Evolutionary conservation across 1,140 invertebrate genomes (phyloP).

Genomic region (Zeugodacus cucurbitae): DNA sequence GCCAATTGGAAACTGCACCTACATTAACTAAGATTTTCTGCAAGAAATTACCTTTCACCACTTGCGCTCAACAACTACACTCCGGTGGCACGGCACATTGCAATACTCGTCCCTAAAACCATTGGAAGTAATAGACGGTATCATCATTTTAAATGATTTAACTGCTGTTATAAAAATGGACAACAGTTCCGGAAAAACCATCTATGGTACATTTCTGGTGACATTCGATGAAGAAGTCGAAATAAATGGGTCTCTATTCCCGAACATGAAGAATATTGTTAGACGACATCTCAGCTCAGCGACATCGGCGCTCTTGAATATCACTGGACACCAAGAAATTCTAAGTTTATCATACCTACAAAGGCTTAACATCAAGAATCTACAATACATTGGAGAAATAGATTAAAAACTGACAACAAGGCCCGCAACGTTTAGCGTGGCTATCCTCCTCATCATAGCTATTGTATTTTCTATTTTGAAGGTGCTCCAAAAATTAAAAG

Average conservation of each 20-base stretch:
- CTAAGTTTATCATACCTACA: constrained; percentile 45
- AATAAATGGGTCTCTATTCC: too few species aligned
- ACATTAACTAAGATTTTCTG: constrained; percentile 40
- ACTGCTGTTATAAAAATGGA: constrained; percentile 23
- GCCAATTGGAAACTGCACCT: constrained; percentile 44
- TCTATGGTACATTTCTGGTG: constrained; percentile 43
- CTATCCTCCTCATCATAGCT: too few species aligned
- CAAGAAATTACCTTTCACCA: constrained; percentile 37
- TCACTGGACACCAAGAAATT: constrained; percentile 42
- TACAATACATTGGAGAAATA: constrained; percentile 7
- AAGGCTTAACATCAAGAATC: constrained; percentile 41
- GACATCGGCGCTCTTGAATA: constrained; percentile 33
- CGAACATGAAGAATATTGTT: too few species aligned
- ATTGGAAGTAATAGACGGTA: constrained; percentile 36
- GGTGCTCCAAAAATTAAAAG: too few species aligned
- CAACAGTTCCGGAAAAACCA: constrained; percentile 12
- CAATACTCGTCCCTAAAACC: constrained; percentile 41
- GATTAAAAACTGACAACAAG: background rate
- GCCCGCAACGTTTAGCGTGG: background rate
- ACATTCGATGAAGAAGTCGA: too few species aligned
- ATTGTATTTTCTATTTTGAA: too few species aligned
- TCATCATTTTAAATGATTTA: constrained; percentile 45
- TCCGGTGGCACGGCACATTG: constrained; percentile 43
- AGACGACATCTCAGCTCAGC: too few species aligned
- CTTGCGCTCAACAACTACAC: constrained; percentile 45